Evolutionary conservation across 2,888 invertebrate species (phyloP), one percentile per base, ranked within the genome.

Genomic region (Beris morrisii): DNA sequence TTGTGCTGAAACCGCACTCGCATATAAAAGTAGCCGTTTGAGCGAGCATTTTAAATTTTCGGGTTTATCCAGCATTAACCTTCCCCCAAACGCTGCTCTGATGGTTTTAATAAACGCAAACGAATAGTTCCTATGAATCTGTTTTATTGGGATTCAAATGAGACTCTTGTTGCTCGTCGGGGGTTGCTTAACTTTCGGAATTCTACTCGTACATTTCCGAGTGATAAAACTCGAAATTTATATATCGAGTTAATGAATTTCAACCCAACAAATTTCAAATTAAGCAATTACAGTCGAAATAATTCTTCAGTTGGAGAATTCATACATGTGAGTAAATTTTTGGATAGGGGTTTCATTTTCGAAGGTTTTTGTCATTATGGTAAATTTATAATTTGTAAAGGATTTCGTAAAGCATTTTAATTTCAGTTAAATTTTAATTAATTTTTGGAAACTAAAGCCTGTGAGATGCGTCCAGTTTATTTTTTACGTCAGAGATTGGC

Each of bases 81-180:
- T 50, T 30, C 15, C 61, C 61, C 11, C 13, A 45, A 30, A 22
- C 46, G 31, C n/a, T 50, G 12, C 7, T 58, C 38, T 61, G 56
- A 67, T 65, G 64, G 65, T 67, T 67, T 67, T 67, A 64, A 67
- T 67, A 65, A 67, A 67, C 58, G 48, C 54, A 30, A 64, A 58
- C 64, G 46, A 67, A 67, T 58, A 57, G 57, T 44, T 67, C 38
- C 59, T 38, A 59, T 54, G 64, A 67, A 59, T 67, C 65, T 67
- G 55, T 64, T 65, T 65, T 54, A 54, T 64, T 58, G 64, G 48
- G 13, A 59, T 44, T 45, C 46, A 55, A 67, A 67, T 65, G 67
- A 67, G 67, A 59, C 67, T 67, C 67, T 67, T 67, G 67, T 67
- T 67, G 67, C 67, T 57, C 22, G 22, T 65, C 44, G 54, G 38